Base-by-base conservation (phyloP, 2,888 invertebrate genomes). In the Calliopum simillimum region DNA sequence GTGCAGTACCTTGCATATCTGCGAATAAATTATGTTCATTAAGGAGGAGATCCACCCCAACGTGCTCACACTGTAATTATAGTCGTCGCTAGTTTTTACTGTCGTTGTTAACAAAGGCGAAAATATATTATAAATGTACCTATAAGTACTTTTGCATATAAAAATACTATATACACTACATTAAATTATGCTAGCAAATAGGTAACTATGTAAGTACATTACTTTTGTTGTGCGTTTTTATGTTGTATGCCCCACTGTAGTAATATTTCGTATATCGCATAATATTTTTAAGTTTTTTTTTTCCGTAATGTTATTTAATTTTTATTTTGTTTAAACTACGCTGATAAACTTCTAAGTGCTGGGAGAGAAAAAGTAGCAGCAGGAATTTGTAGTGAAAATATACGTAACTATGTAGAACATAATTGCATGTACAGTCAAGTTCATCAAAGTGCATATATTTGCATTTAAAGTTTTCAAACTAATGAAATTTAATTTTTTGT, bases 131-230 rank as follows among this genome's bases (percentile, higher is more conserved):
- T 4, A 53, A 14, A 23, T 14, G 23, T 53, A 53, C 23, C 23
- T 53, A 53, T 0, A 12, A 14, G 53, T 33, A 33, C 33, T 8
- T n/a, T n/a, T n/a, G n/a, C n/a, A n/a, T 6, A 33, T 8, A 8
- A 8, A 33, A 8, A 8, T 33, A 33, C 8, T 33, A 33, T 33
- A 33, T 6, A 33, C 33, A 8, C 8, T 33, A 33, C 33, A 23
- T 19, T 19, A 53, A 53, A 53, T 53, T 53, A 14, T 23, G 23
- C 53, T 53, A 19, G 33, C 33, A 58, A 44, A 44, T 61, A 61
- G 61, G 61, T 61, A 21, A 61, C 61, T 61, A n/a, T n/a, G n/a
- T n/a, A 61, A 61, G 46, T 56, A 61, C 23, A 44, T 46, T 61
- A 44, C 23, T 46, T 61, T 19, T 41, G n/a, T n/a, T 23, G 19